Conservation (phyloP, 2,888 invertebrate genomes). For the Drosophila gaucha region DNA sequence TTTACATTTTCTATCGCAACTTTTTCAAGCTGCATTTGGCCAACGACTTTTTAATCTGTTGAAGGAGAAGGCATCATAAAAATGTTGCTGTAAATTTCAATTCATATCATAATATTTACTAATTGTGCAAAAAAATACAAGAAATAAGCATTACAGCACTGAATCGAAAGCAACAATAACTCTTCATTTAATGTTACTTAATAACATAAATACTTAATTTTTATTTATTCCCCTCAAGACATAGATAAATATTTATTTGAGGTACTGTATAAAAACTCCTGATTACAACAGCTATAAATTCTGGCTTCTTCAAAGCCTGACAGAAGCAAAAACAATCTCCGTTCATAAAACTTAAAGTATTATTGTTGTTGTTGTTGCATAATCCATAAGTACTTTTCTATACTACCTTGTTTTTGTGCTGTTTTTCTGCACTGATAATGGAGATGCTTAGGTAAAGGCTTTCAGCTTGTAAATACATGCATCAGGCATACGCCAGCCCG, state of each 20-base stretch:
- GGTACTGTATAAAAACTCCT: too few relatives aligned
- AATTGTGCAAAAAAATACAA: constrained; percentile 9
- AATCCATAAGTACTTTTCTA: not conserved
- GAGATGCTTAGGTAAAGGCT: constrained; percentile 7
- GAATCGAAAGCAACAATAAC: too few relatives aligned
- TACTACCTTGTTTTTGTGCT: not conserved
- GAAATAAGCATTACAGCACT: too few relatives aligned
- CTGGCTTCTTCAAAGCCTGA: not conserved
- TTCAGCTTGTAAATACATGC: constrained; percentile 6
- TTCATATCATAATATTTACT: constrained; percentile 6
- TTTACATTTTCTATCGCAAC: not conserved
- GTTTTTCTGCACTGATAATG: constrained; percentile 1
- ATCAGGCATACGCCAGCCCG: constrained; percentile 16
- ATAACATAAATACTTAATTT: too few relatives aligned
- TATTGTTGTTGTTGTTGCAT: constrained; percentile 1
- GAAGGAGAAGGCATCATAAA: constrained; percentile 12
- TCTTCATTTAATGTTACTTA: not conserved
- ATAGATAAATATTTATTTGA: too few relatives aligned
- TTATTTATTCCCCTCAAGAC: too few relatives aligned
- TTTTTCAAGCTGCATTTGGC: constrained; percentile 22
- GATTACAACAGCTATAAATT: not conserved
- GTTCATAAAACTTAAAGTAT: not conserved
- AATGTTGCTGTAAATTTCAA: constrained; percentile 15
- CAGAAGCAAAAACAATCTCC: constrained; percentile 1
- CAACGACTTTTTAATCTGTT: constrained; percentile 24